Evolutionary conservation across 2,888 invertebrate genomes (phyloP), one percentile per base, ranked within the genome.

Genomic region (Belgica antarctica): DNA sequence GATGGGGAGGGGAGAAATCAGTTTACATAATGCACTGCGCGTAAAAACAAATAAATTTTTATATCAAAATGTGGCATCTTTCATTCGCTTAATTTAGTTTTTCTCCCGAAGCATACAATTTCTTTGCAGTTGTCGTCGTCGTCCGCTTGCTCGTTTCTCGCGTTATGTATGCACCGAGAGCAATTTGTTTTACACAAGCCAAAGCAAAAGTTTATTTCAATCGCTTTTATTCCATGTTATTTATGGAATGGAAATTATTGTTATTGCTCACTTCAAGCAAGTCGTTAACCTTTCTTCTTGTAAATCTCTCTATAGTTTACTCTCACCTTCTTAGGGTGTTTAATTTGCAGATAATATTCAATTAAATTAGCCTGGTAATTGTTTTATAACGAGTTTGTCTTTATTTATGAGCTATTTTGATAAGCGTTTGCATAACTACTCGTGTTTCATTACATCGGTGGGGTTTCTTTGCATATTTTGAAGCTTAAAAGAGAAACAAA

Each of bases 31-130:
- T 52, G 52, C 52, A 52, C 52, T 52, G 52, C 52, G 52, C 52
- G 22, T 52, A 52, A 52, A 47, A 61, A 61, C 28, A 61, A 25
- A 61, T 61, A 61, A 61, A 61, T 61, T 61, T 61, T 61, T 25
- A 28, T 61, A 61, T 61, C 61, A n/a, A 61, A 61, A 61, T 61
- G 28, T 61, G 61, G 61, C 61, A 61, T 61, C 61, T 17, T 19
- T 24, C n/a, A n/a, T n/a, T 27, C 19, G 61, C n/a, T 61, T 61
- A 61, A 61, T 61, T 61, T 61, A 52, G 52, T 52, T 52, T 52
- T 52, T 52, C 52, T n/a, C n/a, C 22, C 22, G 17, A 52, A 52
- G 22, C 52, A 17, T 52, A n/a, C n/a, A n/a, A n/a, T n/a, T n/a
- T n/a, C n/a, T n/a, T n/a, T n/a, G n/a, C n/a, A n/a, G n/a, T n/a